Evolutionary conservation across 2,797 vertebrate species (phyloP).

Genomic region (Lacerta bilineata): DNA sequence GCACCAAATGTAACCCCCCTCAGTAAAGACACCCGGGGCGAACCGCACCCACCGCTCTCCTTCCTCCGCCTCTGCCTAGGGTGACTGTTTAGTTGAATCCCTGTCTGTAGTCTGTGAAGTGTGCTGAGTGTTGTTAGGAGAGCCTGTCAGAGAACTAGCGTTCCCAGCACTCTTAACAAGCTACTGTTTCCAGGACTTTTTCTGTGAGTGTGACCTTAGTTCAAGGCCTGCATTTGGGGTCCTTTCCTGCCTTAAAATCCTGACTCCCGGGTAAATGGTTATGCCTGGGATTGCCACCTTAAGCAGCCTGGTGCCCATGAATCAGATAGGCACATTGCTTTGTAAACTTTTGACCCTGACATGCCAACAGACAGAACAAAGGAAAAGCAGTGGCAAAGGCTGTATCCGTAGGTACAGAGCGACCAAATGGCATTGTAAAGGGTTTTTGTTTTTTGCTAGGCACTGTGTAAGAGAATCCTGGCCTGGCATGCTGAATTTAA

Average conservation of each 20-base stretch:
- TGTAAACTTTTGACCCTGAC: not conserved
- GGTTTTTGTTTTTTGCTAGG: not conserved
- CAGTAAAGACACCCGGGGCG: no score
- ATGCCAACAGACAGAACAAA: not conserved
- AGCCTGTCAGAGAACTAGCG: no score
- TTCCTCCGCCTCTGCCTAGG: no score
- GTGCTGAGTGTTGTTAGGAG: no score
- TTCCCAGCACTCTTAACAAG: no score
- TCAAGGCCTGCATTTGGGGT: no score
- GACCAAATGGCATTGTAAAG: not conserved
- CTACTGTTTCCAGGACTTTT: not conserved
- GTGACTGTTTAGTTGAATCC: no score
- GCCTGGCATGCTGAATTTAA: rapidly evolving
- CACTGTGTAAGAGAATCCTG: not conserved
- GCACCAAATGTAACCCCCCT: no score
- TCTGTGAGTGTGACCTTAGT: not conserved
- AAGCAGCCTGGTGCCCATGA: not conserved
- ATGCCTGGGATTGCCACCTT: not conserved
- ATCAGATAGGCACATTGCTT: not conserved
- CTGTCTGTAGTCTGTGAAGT: no score
- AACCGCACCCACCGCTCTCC: no score
- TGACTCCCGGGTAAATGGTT: not conserved
- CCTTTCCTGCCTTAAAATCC: not conserved
- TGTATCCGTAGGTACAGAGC: not conserved
- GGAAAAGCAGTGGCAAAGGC: not conserved